Evolutionary conservation across 2,797 vertebrate species (phyloP).

Genomic region (Halcyon leucocephala): DNA sequence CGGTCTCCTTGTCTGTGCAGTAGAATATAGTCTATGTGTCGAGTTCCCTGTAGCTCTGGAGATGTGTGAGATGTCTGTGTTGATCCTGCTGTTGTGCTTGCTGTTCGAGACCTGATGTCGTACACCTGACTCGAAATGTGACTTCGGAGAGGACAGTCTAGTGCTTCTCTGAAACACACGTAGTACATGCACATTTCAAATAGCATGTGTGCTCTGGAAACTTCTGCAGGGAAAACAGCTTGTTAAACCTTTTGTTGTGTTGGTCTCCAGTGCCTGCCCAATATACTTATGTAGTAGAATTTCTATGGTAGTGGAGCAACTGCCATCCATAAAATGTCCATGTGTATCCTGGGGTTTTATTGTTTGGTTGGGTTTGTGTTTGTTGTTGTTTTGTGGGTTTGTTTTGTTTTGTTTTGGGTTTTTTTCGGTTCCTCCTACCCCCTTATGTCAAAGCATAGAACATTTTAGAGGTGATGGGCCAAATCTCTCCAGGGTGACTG

Average conservation of each 20-base stretch:
- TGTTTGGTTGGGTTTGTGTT: neutral
- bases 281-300: neutral
- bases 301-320: neutral
- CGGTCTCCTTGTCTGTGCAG: neutral
- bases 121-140: conserved; percentile 20
- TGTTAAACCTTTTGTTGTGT: neutral
- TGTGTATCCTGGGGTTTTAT: neutral
- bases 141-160: neutral
- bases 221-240: neutral
- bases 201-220: neutral
- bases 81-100: neutral
- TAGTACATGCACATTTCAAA: neutral
- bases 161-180: neutral
- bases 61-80: neutral
- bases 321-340: neutral
- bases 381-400: neutral
- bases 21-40: neutral
- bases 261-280: neutral
- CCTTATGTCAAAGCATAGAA: neutral
- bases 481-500: neutral
- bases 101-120: neutral
- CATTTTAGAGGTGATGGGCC: neutral
- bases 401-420: neutral
- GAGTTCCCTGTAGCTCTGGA: neutral
- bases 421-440: neutral